Base-by-base conservation (phyloP, 1,140 invertebrate species). In the Arctopsyche grandis region DNA sequence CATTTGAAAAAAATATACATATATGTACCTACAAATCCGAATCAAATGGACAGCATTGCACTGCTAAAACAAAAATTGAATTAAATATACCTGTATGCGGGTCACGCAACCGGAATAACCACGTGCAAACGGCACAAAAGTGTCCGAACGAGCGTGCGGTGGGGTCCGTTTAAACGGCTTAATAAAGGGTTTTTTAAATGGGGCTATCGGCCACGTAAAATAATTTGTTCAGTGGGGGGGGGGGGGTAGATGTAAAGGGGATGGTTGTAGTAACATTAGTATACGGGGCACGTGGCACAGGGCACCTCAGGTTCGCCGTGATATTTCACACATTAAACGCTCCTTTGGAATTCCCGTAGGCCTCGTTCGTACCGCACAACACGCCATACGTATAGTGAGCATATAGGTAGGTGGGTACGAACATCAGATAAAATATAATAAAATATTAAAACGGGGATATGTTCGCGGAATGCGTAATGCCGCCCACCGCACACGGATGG, bases 381-480 rank as follows among this genome's bases (percentile, higher is more conserved):
- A 48, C 74, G 52, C 52, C 26, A 29, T 56, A 16, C 29, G 66
- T 19, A 19, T 16, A 60, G 29, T n/a, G n/a, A n/a, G n/a, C n/a
- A n/a, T n/a, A n/a, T n/a, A n/a, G n/a, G n/a, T 21, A 60, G 7
- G 16, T 19, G 7, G 7, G 16, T 60, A 60, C 63, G 63, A 66
- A 24, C 63, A 66, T 66, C 63, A 77, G 81, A 82, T 82, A 82
- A 82, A 82, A 82, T 82, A 79, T 82, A 78, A 82, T 82, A 82
- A 82, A 82, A 82, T 82, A 82, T 82, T 82, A 82, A 81, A 82
- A 69, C 70, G 46, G 69, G 78, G 75, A 75, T 79, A 75, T 78
- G 81, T 80, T 82, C 78, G 69, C 78, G 69, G 81, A 82, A 82
- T 82, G 81, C 81, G 81, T 82, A 82, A 82, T 82, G 75, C 69